Conservation (phyloP, 1,140 invertebrate species). For the Conus betulinus region DNA sequence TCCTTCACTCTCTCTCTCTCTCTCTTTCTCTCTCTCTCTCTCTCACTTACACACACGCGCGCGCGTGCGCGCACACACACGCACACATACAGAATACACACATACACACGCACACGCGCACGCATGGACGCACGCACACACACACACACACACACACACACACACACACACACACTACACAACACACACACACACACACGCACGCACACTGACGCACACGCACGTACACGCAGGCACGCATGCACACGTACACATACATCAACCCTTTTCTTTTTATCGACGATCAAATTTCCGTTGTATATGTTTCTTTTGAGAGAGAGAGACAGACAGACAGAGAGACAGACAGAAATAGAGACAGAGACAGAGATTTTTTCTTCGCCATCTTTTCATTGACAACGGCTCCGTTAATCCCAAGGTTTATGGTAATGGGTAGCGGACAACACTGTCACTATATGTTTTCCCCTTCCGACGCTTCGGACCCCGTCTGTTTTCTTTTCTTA, state of each 20-base stretch:
- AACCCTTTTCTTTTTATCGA: too few species aligned
- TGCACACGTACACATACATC: not conserved
- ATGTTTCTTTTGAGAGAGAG: too few species aligned
- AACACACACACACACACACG: not conserved
- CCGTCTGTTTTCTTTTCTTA: not conserved
- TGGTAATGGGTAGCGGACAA: not conserved
- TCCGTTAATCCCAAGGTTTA: not conserved
- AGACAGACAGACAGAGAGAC: not conserved
- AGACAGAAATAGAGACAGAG: not conserved
- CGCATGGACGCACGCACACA: not conserved
- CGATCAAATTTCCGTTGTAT: too few species aligned
- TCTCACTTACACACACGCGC: too few species aligned
- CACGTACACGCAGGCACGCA: not conserved
- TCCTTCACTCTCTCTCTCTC: too few species aligned
- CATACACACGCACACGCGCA: not conserved
- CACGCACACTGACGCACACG: not conserved
- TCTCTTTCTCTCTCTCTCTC: too few species aligned
- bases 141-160: not conserved
- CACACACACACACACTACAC: constrained; percentile 4
- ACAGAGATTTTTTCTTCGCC: not conserved
- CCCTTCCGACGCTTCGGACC: not conserved
- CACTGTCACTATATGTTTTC: not conserved
- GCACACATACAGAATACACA: too few species aligned
- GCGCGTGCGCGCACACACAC: too few species aligned
- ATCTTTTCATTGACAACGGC: not conserved